Conservation (phyloP, 1,140 invertebrate species). For the Liolophura sinensis region DNA sequence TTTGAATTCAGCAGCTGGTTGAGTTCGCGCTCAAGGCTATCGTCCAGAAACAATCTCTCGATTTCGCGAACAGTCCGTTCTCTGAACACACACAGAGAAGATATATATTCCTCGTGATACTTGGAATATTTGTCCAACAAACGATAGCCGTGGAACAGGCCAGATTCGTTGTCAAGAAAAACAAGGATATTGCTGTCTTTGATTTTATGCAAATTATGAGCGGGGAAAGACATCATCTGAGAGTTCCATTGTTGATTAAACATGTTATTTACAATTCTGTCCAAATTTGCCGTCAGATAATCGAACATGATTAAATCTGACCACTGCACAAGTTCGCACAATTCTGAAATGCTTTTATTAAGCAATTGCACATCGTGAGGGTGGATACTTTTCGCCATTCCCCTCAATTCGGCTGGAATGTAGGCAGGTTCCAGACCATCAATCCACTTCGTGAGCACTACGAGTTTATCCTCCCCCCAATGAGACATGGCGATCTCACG, state of each 20-base stretch:
- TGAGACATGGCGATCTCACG: constrained; percentile 73
- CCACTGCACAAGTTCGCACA: constrained; percentile 85
- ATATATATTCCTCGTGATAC: constrained; percentile 76
- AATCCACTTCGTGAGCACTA: constrained; percentile 77
- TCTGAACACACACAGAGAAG: constrained; percentile 80
- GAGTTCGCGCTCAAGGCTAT: constrained; percentile 62
- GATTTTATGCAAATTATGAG: constrained; percentile 79
- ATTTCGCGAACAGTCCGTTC: constrained; percentile 71
- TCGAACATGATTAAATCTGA: constrained; percentile 87
- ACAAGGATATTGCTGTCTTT: constrained; percentile 70
- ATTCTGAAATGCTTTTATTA: constrained; percentile 41
- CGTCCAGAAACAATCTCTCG: constrained; percentile 62
- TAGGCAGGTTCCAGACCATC: constrained; percentile 67
- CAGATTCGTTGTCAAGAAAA: constrained; percentile 88
- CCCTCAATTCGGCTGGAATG: constrained; percentile 69
- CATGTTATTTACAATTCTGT: constrained; percentile 85
- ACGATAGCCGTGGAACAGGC: constrained; percentile 82
- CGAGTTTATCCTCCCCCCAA: constrained; percentile 77
- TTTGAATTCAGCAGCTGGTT: constrained; percentile 48
- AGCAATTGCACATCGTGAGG: constrained; percentile 66
- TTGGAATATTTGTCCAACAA: constrained; percentile 82
- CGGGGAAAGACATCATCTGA: constrained; percentile 84
- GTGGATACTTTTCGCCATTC: constrained; percentile 68
- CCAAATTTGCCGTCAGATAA: constrained; percentile 86
- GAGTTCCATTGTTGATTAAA: constrained; percentile 90